Evolutionary conservation across 2,797 vertebrate species (phyloP).

Genomic region (Eptatretus atami): DNA sequence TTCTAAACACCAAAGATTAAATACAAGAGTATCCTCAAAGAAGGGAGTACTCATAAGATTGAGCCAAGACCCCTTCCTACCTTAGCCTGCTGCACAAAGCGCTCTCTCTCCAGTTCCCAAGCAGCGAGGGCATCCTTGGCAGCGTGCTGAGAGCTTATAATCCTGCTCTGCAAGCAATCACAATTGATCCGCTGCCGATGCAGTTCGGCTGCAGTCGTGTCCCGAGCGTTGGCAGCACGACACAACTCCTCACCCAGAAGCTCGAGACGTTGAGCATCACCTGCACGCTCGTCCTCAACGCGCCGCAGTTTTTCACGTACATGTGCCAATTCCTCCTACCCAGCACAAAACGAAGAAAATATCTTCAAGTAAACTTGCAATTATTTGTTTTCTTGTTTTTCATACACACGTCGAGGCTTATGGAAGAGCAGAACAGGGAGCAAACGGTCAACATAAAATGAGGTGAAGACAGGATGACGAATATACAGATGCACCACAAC

Average conservation of each 20-base stretch:
- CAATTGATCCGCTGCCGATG: not conserved
- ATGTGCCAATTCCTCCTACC: not conserved
- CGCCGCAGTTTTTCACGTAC: not conserved
- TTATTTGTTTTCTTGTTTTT: no score
- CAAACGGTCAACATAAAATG: no score
- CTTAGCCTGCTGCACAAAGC: slow-evolving; percentile 1
- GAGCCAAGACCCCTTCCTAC: not conserved
- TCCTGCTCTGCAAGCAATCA: not conserved
- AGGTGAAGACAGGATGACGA: no score
- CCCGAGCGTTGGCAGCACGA: not conserved
- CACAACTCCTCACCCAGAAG: not conserved
- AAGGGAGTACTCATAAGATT: no score
- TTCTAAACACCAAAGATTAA: no score
- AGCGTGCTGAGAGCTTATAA: not conserved
- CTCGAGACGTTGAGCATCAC: not conserved
- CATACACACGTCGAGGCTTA: no score
- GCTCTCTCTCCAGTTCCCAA: slow-evolving; percentile 1
- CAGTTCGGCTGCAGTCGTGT: not conserved
- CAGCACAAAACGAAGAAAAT: not conserved
- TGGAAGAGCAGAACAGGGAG: no score
- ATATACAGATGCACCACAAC: no score
- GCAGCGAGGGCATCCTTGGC: not conserved
- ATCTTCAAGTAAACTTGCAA: no score
- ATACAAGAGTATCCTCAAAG: no score
- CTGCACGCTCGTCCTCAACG: not conserved